Evolutionary conservation across 2,797 vertebrate species (phyloP).

Genomic region (Otolemur crassicaudatus): DNA sequence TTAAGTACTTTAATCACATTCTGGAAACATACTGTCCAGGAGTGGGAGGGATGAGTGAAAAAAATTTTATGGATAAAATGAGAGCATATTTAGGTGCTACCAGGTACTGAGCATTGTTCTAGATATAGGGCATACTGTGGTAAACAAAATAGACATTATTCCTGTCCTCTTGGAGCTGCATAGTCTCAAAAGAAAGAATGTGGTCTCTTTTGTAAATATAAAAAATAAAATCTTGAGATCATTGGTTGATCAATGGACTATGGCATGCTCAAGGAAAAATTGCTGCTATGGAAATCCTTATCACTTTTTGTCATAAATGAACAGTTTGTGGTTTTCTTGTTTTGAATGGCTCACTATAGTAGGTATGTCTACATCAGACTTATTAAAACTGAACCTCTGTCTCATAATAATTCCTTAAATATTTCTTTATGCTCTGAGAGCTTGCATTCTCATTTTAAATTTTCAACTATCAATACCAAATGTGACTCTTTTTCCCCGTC

Average conservation of each 20-base stretch:
- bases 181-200: not conserved
- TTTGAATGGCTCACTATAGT: conserved; percentile 52
- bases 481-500: conserved; percentile 61
- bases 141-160: not conserved
- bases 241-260: conserved; percentile 39
- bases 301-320: conserved; percentile 63
- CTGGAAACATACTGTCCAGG: not conserved
- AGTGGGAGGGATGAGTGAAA: not conserved
- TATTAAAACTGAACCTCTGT: conserved; percentile 44
- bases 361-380: conserved; percentile 54
- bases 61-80: not conserved
- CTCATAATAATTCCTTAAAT: conserved; percentile 63
- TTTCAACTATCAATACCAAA: conserved; percentile 69
- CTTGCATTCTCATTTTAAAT: conserved; percentile 62
- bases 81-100: not conserved
- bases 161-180: not conserved
- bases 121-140: not conserved
- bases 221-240: not conserved
- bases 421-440: conserved; percentile 45
- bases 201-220: conserved; percentile 12
- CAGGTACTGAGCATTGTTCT: not conserved
- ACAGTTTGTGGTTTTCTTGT: conserved; percentile 20
- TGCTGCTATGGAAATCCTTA: conserved; percentile 36
- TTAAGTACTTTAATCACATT: not conserved
- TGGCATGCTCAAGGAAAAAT: conserved; percentile 47